Evolutionary conservation across 2,888 invertebrate species (phyloP).

Genomic region (Cheilosia impressa): DNA sequence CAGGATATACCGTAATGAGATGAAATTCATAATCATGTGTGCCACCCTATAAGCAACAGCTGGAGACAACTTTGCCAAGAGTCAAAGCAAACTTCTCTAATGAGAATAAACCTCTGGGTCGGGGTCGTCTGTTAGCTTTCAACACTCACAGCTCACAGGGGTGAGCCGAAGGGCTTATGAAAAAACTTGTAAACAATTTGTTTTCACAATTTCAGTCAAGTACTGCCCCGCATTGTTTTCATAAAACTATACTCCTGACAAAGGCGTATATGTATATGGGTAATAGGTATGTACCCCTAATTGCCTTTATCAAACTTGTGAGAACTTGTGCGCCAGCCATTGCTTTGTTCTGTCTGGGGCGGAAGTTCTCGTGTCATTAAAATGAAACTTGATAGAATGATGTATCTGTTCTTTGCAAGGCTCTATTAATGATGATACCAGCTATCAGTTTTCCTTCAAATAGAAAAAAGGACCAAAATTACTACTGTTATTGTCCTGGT

Average conservation of each 20-base stretch:
- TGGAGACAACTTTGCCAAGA: constrained; percentile 37
- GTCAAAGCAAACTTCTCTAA: constrained; percentile 45
- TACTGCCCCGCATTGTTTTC: constrained; percentile 4
- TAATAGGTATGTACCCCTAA: background rate
- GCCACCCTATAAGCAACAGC: constrained; percentile 52
- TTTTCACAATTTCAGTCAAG: constrained; percentile 27
- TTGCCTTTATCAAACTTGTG: constrained; percentile 47
- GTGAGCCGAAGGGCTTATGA: constrained; percentile 32
- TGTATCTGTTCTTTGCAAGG: constrained; percentile 15
- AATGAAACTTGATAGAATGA: constrained; percentile 53
- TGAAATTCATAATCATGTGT: constrained; percentile 63
- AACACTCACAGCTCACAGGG: background rate
- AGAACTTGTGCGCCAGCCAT: constrained; percentile 31
- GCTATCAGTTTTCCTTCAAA: constrained; percentile 10
- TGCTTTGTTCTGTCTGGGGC: constrained; percentile 8
- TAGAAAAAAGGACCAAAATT: constrained; percentile 29
- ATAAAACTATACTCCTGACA: constrained; percentile 25
- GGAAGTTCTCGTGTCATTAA: constrained; percentile 43
- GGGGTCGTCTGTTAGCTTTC: constrained; percentile 46
- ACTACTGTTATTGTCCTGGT: constrained; percentile 28
- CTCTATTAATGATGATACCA: constrained; percentile 39
- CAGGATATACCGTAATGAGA: constrained; percentile 53
- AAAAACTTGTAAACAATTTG: constrained; percentile 54
- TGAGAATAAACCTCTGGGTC: constrained; percentile 48
- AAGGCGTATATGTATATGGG: background rate